Conservation (phyloP, 2,113 vertebrate species). For the Grallaria varia region DNA sequence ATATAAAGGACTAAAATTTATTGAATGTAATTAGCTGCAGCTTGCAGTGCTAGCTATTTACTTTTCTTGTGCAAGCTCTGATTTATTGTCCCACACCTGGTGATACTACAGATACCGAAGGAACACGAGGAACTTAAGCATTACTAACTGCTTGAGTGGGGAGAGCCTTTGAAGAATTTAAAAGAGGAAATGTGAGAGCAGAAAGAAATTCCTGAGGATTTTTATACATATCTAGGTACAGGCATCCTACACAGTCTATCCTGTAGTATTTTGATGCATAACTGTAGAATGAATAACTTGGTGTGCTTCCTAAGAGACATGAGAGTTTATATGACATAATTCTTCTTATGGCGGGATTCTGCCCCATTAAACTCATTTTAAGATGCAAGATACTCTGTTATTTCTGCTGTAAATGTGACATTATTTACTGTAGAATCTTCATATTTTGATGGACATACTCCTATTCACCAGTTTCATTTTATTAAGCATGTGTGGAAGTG, state of each 20-base stretch:
- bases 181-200: background rate
- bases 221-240: background rate
- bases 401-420: background rate
- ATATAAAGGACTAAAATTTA: background rate
- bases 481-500: background rate
- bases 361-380: background rate
- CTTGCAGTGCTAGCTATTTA: background rate
- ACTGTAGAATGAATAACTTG: background rate
- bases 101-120: background rate
- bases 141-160: background rate
- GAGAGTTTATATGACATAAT: background rate
- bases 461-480: background rate
- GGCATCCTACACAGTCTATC: background rate
- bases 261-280: background rate
- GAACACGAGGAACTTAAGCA: background rate
- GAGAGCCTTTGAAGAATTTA: background rate
- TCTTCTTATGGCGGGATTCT: background rate
- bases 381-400: background rate
- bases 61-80: background rate
- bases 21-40: constrained; percentile 8
- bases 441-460: rapidly evolving
- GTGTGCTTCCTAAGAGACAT: background rate
- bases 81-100: background rate
- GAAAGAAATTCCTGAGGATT: background rate
- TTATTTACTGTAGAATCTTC: background rate